Evolutionary conservation across 2,113 vertebrate genomes (phyloP).

Genomic region (Pholis gunnellus): DNA sequence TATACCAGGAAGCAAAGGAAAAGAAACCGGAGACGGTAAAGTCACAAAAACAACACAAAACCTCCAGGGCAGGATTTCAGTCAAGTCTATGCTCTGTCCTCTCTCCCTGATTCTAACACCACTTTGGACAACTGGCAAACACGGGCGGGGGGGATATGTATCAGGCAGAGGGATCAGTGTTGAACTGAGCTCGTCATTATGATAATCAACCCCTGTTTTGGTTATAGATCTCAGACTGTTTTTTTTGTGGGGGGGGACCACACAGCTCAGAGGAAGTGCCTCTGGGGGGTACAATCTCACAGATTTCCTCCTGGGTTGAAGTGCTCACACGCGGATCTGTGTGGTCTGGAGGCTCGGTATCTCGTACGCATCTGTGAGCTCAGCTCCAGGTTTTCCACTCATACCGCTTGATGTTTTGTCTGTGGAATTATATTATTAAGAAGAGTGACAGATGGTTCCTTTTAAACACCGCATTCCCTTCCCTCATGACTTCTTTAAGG

Average conservation of each 20-base stretch:
- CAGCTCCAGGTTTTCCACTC: not conserved
- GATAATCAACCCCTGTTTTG: conserved; percentile 43
- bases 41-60: conserved; percentile 14
- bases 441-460: not conserved
- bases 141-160: not conserved
- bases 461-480: not conserved
- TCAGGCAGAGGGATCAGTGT: conserved; percentile 22
- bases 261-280: conserved; percentile 50
- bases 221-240: conserved; percentile 20
- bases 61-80: conserved; percentile 15
- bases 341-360: conserved; percentile 24
- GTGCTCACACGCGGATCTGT: conserved; percentile 17
- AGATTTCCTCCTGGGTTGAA: conserved; percentile 13
- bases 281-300: not conserved
- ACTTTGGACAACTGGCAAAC: conserved; percentile 15
- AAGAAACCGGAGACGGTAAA: conserved; percentile 6
- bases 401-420: conserved; percentile 12
- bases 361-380: not conserved
- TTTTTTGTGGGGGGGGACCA: conserved; percentile 44
- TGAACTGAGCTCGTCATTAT: conserved; percentile 21
- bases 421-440: not conserved
- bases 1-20: not conserved
- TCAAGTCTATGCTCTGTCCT: not conserved
- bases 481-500: not conserved
- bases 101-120: conserved; percentile 1